Evolutionary conservation across 2,888 invertebrate species (phyloP).

Genomic region (Embidobia sp.): DNA sequence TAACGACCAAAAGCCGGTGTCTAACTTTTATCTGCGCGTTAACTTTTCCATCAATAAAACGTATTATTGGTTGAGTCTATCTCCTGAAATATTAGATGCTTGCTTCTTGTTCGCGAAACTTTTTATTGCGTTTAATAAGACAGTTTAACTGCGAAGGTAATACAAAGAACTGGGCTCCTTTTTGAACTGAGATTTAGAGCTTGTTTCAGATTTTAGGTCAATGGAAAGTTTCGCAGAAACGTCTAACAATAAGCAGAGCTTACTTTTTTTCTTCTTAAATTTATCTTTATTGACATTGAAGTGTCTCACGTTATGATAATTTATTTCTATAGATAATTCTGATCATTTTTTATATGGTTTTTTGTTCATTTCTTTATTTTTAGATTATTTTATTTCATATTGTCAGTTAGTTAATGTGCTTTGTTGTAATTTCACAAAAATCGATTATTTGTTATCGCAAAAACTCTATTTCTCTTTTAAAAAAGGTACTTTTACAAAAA

Average conservation of each 20-base stretch:
- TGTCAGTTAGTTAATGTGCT: too few relatives aligned
- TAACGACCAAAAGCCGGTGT: conserved; percentile 18
- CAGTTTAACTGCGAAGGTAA: conserved; percentile 43
- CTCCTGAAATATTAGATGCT: conserved; percentile 45
- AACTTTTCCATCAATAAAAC: conserved; percentile 38
- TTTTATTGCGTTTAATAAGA: conserved; percentile 53
- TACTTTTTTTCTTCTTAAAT: too few relatives aligned
- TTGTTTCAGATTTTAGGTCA: conserved; percentile 50
- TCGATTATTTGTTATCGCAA: too few relatives aligned
- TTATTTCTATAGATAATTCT: too few relatives aligned
- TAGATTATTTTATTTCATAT: too few relatives aligned
- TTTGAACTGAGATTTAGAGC: conserved; percentile 26
- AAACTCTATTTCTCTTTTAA: too few relatives aligned
- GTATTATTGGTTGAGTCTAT: conserved; percentile 33
- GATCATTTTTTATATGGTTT: too few relatives aligned
- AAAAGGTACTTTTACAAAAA: too few relatives aligned
- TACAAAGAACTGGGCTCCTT: conserved; percentile 18
- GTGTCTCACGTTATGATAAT: too few relatives aligned
- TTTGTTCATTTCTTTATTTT: too few relatives aligned
- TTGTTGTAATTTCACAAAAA: too few relatives aligned
- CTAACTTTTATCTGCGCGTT: conserved; percentile 23
- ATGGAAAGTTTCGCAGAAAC: conserved; percentile 37
- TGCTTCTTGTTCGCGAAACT: conserved; percentile 35
- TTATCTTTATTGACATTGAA: too few relatives aligned
- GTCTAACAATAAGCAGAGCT: conserved; percentile 3